These are phyloP conservation scores for Athalia cordata DNA, from an alignment of 2,888 invertebrate genomes.

Conservation along the genomic window DNA sequence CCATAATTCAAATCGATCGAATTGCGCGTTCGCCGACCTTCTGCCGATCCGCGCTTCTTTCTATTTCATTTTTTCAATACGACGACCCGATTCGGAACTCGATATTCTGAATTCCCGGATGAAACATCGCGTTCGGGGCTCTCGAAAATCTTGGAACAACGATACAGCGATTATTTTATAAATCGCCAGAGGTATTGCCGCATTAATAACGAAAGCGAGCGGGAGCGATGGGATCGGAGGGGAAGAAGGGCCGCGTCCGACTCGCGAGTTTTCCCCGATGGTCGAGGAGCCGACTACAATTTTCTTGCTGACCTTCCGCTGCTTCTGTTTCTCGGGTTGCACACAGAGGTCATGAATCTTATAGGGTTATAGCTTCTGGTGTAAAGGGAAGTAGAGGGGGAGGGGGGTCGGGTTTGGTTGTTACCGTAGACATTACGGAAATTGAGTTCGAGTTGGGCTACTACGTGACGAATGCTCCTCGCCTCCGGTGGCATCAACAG, in stretches of 20 bases:
- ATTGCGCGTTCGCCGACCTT: too few species aligned
- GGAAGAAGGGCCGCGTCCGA: neutral
- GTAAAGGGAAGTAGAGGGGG: neutral
- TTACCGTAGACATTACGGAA: constrained; percentile 36
- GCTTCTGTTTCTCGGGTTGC: neutral
- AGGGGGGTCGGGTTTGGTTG: neutral
- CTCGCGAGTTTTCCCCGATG: neutral
- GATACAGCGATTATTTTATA: too few species aligned
- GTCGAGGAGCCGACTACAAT: neutral
- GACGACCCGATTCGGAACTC: too few species aligned
- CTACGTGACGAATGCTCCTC: constrained; percentile 26
- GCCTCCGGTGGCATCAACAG: neutral
- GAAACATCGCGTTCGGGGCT: too few species aligned
- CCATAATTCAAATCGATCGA: too few species aligned
- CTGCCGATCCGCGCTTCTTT: too few species aligned
- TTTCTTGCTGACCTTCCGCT: neutral
- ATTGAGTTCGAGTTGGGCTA: constrained; percentile 23
- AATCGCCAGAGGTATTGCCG: neutral
- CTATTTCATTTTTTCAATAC: too few species aligned
- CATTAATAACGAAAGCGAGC: neutral
- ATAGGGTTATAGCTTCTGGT: neutral
- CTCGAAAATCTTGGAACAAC: too few species aligned
- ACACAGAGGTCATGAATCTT: constrained; percentile 29
- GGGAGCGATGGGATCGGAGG: neutral
- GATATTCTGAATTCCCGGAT: too few species aligned